Evolutionary conservation across 2,888 invertebrate species (phyloP).

Genomic region (Lomographa bimaculata): DNA sequence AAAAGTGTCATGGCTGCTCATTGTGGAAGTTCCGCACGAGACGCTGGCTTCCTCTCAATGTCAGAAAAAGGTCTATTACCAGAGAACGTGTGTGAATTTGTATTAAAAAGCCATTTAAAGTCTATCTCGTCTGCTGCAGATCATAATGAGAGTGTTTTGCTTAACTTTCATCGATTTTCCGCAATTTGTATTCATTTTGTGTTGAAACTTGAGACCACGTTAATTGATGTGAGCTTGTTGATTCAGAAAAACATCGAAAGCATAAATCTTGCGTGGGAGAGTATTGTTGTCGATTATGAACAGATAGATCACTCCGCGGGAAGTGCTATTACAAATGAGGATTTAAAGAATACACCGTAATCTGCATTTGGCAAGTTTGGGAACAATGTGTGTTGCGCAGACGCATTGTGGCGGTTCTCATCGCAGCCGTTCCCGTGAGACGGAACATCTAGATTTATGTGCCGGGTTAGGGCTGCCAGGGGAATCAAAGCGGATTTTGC

Average conservation of each 20-base stretch:
- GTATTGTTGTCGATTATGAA: not conserved
- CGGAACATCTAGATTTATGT: conserved; percentile 12
- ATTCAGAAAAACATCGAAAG: conserved; percentile 6
- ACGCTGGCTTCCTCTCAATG: conserved; percentile 26
- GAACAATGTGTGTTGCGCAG: conserved; percentile 49
- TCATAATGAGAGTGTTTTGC: conserved; percentile 25
- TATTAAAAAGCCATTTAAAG: conserved; percentile 27
- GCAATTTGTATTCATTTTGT: conserved; percentile 16
- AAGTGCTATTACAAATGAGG: conserved; percentile 6
- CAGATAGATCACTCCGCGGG: conserved; percentile 18
- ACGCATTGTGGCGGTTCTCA: conserved; percentile 42
- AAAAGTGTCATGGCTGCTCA: conserved; percentile 55
- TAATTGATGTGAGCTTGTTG: not conserved
- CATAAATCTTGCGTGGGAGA: conserved; percentile 5
- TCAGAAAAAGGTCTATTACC: conserved; percentile 34
- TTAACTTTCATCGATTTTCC: conserved; percentile 20
- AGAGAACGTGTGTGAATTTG: conserved; percentile 43
- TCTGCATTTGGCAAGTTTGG: conserved; percentile 39
- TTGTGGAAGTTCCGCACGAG: conserved; percentile 40
- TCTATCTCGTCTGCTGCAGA: conserved; percentile 18
- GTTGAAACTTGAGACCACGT: not conserved
- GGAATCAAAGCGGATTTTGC: conserved; percentile 1
- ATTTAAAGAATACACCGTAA: conserved; percentile 19
- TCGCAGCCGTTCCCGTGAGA: conserved; percentile 38
- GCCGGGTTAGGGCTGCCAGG: not conserved